phyloP scores from a whole-genome alignment of 2,888 invertebrate species.

The Callyntrura sp. region DNA sequence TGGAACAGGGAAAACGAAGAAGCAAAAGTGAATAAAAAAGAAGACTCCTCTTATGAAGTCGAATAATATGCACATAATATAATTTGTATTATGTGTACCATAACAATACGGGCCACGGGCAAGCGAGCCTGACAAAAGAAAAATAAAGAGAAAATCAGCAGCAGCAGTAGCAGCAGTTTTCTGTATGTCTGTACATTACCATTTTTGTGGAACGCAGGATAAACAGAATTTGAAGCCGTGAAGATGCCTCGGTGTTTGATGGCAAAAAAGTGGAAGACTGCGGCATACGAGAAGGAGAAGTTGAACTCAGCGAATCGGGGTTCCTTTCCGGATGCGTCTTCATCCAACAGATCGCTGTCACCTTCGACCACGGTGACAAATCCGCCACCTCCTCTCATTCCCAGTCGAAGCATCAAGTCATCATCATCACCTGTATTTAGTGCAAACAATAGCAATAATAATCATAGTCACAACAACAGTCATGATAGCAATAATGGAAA shows the following conservation, averaged over 20 bases:
- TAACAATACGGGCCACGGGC: neutral
- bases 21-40: slow-evolving; percentile 23
- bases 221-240: slow-evolving; percentile 81
- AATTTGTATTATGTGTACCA: slow-evolving; percentile 44
- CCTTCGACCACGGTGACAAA: slow-evolving; percentile 44
- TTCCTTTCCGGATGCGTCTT: slow-evolving; percentile 9
- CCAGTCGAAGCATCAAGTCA: slow-evolving; percentile 60
- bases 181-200: neutral
- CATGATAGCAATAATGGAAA: slow-evolving; percentile 29
- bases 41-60: neutral
- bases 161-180: too few relatives aligned
- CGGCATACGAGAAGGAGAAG: slow-evolving; percentile 88
- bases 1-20: slow-evolving; percentile 23
- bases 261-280: slow-evolving; percentile 98
- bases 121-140: slow-evolving; percentile 17
- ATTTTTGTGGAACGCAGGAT: slow-evolving; percentile 12
- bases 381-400: slow-evolving; percentile 69
- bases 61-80: slow-evolving; percentile 10
- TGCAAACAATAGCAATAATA: slow-evolving; percentile 33
- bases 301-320: slow-evolving; percentile 56
- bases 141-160: slow-evolving; percentile 15
- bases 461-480: too few relatives aligned
- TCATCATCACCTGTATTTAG: slow-evolving; percentile 58
- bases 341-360: slow-evolving; percentile 34
- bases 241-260: slow-evolving; percentile 97